These are phyloP conservation scores for Vultur gryphus DNA, from an alignment of 2,797 vertebrate genomes.

Conservation along the genomic window DNA sequence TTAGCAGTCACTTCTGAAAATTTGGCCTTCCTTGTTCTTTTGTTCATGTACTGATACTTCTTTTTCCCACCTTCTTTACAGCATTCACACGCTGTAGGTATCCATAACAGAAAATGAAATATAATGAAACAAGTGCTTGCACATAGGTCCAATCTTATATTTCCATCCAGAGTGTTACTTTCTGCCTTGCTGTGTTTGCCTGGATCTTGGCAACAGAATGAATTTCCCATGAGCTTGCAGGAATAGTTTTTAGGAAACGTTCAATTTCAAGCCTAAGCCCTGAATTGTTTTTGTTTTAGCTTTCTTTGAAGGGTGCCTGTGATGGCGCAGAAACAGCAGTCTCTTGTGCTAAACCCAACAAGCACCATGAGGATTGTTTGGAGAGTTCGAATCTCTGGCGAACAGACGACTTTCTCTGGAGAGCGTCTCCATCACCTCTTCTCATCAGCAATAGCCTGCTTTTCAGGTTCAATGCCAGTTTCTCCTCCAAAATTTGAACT, in stretches of 20 bases:
- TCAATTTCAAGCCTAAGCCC: neutral
- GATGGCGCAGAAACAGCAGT: neutral
- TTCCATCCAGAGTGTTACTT: neutral
- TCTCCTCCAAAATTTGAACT: neutral
- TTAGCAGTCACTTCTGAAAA: neutral
- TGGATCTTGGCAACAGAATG: neutral
- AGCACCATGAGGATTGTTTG: neutral
- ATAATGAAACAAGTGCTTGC: neutral
- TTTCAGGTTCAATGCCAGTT: neutral
- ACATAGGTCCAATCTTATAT: neutral
- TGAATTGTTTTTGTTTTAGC: neutral
- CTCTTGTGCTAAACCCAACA: neutral
- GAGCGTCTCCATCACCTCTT: neutral
- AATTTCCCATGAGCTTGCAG: neutral
- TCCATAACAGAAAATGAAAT: neutral
- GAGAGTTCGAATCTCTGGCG: neutral
- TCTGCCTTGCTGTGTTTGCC: neutral
- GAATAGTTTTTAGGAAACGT: neutral
- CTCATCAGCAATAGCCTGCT: neutral
- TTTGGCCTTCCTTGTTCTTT: neutral
- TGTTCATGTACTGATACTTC: neutral
- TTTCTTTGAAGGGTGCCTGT: neutral
- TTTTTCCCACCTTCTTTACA: neutral
- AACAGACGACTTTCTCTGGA: neutral
- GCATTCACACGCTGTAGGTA: neutral